Conservation (phyloP, 2,888 invertebrate genomes). For the Melanostoma mellinum region DNA sequence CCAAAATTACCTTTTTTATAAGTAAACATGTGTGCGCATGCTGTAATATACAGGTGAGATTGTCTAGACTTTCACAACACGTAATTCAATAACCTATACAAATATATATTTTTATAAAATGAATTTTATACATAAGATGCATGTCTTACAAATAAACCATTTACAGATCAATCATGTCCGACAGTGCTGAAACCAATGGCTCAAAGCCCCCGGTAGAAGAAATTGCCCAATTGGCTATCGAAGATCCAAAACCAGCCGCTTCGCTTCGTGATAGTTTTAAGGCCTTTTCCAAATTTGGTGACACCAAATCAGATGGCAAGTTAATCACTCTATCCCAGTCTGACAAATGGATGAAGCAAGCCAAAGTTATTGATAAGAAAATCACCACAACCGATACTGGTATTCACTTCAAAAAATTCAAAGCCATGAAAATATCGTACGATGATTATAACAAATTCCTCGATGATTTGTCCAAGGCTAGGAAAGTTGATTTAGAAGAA, state of each 20-base stretch:
- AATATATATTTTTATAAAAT: background rate
- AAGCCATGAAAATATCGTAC: constrained; percentile 89
- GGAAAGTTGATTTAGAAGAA: constrained; percentile 90
- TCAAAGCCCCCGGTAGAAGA: constrained; percentile 77
- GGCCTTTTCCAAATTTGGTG: constrained; percentile 93
- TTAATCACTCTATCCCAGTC: constrained; percentile 93
- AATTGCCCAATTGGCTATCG: constrained; percentile 80
- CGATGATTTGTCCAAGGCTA: constrained; percentile 92
- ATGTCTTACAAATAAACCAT: constrained; percentile 60
- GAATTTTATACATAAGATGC: too few relatives aligned
- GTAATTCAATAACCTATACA: background rate
- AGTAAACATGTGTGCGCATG: constrained; percentile 72
- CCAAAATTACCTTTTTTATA: background rate
- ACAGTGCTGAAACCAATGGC: constrained; percentile 74
- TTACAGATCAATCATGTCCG: constrained; percentile 72
- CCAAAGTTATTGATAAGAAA: constrained; percentile 91
- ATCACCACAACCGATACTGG: constrained; percentile 95
- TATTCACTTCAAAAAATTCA: constrained; percentile 94
- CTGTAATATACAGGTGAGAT: constrained; percentile 74
- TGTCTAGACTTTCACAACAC: background rate
- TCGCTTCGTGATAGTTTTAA: constrained; percentile 88
- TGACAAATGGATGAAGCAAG: constrained; percentile 97
- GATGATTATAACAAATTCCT: constrained; percentile 93
- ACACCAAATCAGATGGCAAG: constrained; percentile 92
- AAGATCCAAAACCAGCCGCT: constrained; percentile 78